phyloP scores from a whole-genome alignment of 2,888 invertebrate species.

The Penaeus monodon region DNA sequence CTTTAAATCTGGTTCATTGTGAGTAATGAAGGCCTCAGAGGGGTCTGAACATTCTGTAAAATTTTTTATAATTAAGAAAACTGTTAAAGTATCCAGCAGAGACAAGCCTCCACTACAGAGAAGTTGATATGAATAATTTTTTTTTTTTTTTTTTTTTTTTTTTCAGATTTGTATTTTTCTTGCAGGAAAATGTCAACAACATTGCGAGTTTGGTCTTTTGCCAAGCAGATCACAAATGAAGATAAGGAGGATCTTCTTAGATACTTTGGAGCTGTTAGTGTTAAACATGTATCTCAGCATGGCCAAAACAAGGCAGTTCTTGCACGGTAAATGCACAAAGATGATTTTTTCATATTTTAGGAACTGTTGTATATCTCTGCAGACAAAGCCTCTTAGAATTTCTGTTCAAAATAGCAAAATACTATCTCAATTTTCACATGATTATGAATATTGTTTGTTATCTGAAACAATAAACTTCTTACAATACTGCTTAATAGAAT shows the following conservation, averaged over 20 bases:
- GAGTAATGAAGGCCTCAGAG: no score
- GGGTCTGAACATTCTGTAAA: no score
- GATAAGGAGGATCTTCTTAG: constrained; percentile 48
- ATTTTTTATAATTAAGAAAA: no score
- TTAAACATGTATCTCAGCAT: constrained; percentile 16
- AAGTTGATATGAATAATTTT: no score
- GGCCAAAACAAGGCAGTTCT: constrained; percentile 27
- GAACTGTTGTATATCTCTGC: neutral
- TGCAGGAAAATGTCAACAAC: constrained; percentile 18
- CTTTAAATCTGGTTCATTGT: no score
- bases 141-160: no score
- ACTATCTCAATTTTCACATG: no score
- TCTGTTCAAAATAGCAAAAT: neutral
- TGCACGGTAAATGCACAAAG: constrained; percentile 32
- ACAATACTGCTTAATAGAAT: no score
- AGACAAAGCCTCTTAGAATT: neutral
- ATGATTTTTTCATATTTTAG: neutral
- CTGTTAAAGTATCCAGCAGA: no score
- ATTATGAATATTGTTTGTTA: no score
- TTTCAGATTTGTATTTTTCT: constrained; percentile 3
- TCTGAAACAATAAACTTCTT: no score
- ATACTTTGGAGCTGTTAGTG: constrained; percentile 43
- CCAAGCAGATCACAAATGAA: constrained; percentile 15
- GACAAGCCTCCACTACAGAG: no score
- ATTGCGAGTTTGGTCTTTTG: constrained; percentile 49